Conservation (phyloP, 2,888 invertebrate species). For the Liopterus haemorrhoidalis region DNA sequence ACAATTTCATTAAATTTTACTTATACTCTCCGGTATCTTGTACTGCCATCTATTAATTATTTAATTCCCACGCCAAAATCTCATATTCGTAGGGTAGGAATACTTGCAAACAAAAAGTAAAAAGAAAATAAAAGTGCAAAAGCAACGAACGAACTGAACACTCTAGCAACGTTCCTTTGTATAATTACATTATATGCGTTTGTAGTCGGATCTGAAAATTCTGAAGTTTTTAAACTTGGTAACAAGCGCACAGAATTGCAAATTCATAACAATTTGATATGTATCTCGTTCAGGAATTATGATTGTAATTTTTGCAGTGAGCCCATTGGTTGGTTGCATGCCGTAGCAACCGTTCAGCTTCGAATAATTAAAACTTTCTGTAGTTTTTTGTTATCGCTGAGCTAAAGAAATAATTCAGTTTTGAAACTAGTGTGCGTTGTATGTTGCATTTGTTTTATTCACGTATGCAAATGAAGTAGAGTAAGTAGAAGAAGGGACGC, state of each 20-base stretch:
- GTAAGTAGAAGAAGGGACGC: no score
- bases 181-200: background rate
- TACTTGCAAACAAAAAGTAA: no score
- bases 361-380: conserved; percentile 40
- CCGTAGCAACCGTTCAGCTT: conserved; percentile 28
- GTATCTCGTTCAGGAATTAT: conserved; percentile 42
- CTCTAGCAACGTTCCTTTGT: background rate
- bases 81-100: no score
- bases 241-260: conserved; percentile 39
- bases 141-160: background rate
- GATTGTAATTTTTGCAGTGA: conserved; percentile 40
- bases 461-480: conserved; percentile 20
- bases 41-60: no score
- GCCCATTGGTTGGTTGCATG: background rate
- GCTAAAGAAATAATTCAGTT: conserved; percentile 22
- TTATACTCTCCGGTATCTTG: no score
- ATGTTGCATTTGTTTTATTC: conserved; percentile 19
- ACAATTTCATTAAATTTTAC: no score
- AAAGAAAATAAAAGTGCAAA: no score
- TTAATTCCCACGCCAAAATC: no score
- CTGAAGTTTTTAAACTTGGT: conserved; percentile 36
- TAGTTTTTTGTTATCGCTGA: conserved; percentile 23
- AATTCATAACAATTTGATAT: conserved; percentile 43
- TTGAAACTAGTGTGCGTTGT: conserved; percentile 18
- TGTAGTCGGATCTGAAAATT: conserved; percentile 32